These are phyloP conservation scores for Cephalopachus bancanus DNA, from an alignment of 2,797 vertebrate genomes.

Conservation along the genomic window DNA sequence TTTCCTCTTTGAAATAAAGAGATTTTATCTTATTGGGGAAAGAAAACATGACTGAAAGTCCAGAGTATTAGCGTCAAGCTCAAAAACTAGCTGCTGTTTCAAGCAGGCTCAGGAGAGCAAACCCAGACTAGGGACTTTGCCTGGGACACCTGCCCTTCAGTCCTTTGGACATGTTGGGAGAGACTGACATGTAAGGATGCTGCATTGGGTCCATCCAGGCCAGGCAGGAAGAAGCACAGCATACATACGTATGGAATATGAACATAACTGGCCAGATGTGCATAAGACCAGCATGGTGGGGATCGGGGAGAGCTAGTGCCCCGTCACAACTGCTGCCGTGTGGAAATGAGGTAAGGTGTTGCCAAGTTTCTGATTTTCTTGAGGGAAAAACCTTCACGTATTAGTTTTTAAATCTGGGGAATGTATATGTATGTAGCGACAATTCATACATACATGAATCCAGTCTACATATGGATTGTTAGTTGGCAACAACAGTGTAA, in stretches of 20 bases:
- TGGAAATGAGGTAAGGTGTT: not conserved
- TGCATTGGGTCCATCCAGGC: not conserved
- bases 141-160: not conserved
- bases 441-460: not conserved
- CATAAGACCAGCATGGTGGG: not conserved
- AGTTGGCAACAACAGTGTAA: not conserved
- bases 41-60: conserved; percentile 50
- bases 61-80: conserved; percentile 3
- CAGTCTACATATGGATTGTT: not conserved
- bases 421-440: not conserved
- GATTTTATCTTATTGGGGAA: not conserved
- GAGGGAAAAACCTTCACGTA: not conserved
- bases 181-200: not conserved
- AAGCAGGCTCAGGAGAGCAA: not conserved
- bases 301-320: not conserved
- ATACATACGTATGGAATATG: too few species aligned
- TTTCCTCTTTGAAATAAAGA: conserved; percentile 51
- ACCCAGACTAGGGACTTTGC: not conserved
- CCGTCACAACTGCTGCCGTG: not conserved
- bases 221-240: not conserved
- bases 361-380: conserved; percentile 31
- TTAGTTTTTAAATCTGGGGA: conserved; percentile 7
- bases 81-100: conserved; percentile 13
- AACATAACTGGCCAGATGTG: not conserved
- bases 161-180: not conserved